phyloP scores from a whole-genome alignment of 2,888 invertebrate genomes.

The Melanargia galathea region DNA sequence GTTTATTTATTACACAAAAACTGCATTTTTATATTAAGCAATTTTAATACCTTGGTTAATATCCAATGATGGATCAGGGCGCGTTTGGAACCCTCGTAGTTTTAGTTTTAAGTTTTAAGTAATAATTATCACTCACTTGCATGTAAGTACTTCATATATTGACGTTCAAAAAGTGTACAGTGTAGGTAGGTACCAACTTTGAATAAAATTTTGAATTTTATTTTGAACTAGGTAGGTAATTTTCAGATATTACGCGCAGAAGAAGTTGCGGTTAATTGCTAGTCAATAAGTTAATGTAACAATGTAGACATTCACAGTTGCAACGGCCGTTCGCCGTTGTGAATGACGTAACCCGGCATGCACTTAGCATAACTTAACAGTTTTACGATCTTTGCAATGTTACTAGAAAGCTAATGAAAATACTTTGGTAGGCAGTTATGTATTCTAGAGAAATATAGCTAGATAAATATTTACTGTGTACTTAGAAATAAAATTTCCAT shows the following conservation, averaged over 20 bases:
- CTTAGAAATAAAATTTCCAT: neutral
- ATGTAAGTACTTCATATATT: too few species aligned
- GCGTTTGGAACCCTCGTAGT: too few species aligned
- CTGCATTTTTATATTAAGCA: neutral
- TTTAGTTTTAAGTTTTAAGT: too few species aligned
- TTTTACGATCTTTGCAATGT: conserved; percentile 26
- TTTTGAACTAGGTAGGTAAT: neutral
- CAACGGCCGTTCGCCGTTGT: conserved; percentile 15
- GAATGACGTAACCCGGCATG: conserved; percentile 20
- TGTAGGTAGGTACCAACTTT: too few species aligned
- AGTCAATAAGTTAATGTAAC: conserved; percentile 10
- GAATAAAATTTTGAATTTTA: too few species aligned
- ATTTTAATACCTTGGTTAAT: neutral
- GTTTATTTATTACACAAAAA: conserved; percentile 19
- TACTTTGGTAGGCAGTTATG: neutral
- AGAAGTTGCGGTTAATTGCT: neutral
- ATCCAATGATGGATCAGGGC: too few species aligned
- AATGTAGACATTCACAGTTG: conserved; percentile 12
- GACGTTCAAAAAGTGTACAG: too few species aligned
- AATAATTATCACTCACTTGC: too few species aligned
- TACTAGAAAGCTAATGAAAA: conserved; percentile 20
- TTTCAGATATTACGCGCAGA: neutral
- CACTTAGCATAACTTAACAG: conserved; percentile 31
- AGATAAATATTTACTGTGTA: neutral
- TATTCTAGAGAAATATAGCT: neutral